Percentiles rank a stretch among this genome's conserved stretches.
These are phyloP conservation scores for Melanostoma mellinum DNA, from an alignment of 2,888 invertebrate genomes.

Conservation along the genomic window DNA sequence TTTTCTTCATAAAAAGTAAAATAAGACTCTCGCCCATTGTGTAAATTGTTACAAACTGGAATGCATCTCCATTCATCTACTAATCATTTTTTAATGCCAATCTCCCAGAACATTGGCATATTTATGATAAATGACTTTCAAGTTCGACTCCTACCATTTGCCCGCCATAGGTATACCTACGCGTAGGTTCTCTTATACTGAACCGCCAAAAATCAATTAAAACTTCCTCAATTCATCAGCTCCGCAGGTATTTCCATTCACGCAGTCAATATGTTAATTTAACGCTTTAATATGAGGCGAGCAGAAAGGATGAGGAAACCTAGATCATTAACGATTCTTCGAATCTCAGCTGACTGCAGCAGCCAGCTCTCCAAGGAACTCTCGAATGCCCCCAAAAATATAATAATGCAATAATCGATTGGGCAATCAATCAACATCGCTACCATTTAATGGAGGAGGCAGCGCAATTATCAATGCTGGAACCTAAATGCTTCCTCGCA, in stretches of 20 bases:
- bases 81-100: conserved; percentile 73
- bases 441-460: conserved; percentile 73
- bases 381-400: conserved; percentile 24
- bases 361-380: conserved; percentile 2
- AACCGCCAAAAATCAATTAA: conserved; percentile 69
- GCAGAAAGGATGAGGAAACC: background rate
- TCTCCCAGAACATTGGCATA: conserved; percentile 60
- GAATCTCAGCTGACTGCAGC: conserved; percentile 45
- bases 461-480: conserved; percentile 72
- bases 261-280: conserved; percentile 71
- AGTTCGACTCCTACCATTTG: conserved; percentile 40
- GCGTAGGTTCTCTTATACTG: background rate
- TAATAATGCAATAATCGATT: conserved; percentile 70
- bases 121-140: conserved; percentile 64
- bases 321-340: conserved; percentile 69
- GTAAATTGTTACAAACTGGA: conserved; percentile 42
- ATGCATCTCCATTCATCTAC: conserved; percentile 58
- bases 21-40: conserved; percentile 36
- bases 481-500: conserved; percentile 71
- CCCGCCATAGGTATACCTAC: too few relatives aligned
- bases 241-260: conserved; percentile 62
- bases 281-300: conserved; percentile 65
- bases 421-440: conserved; percentile 73
- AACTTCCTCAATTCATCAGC: conserved; percentile 70
- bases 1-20: conserved; percentile 1